Percentiles rank a stretch among this genome's conserved stretches.
These are phyloP conservation scores for Ophion slaviceki DNA, from an alignment of 2,888 invertebrate species.

Conservation along the genomic window DNA sequence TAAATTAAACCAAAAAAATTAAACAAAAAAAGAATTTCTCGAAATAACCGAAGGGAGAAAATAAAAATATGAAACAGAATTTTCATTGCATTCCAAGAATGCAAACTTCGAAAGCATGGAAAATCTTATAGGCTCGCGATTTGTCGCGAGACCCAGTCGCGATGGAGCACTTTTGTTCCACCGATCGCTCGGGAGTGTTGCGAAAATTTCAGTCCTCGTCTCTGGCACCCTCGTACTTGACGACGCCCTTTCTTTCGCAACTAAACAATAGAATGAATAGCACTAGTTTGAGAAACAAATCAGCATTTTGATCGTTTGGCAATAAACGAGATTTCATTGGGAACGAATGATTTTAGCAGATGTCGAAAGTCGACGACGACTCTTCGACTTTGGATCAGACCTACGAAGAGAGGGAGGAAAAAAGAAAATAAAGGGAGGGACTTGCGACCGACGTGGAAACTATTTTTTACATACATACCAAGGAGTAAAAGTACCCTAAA, in stretches of 20 bases:
- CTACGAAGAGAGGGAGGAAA: constrained; percentile 11
- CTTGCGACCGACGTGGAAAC: constrained; percentile 59
- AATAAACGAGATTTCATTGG: constrained; percentile 59
- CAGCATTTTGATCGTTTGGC: constrained; percentile 40
- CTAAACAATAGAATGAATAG: constrained; percentile 45
- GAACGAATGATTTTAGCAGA: constrained; percentile 61
- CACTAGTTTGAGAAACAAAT: constrained; percentile 26
- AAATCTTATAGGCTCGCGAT: not conserved
- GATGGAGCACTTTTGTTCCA: constrained; percentile 12
- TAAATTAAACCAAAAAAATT: too few species aligned
- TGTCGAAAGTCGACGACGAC: constrained; percentile 56
- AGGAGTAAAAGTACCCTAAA: constrained; percentile 59
- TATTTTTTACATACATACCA: constrained; percentile 65
- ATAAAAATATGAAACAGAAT: too few species aligned
- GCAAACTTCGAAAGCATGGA: too few species aligned
- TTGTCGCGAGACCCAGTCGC: not conserved
- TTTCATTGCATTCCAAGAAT: too few species aligned
- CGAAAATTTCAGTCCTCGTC: not conserved
- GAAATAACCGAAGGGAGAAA: not conserved
- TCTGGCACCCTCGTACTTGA: constrained; percentile 37
- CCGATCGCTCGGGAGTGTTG: not conserved
- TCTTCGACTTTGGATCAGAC: constrained; percentile 55
- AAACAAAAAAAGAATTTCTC: not conserved
- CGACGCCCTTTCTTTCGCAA: constrained; percentile 53
- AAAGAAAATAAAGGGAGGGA: constrained; percentile 9